Evolutionary conservation across 2,113 vertebrate genomes (phyloP), one percentile per base, ranked within the genome.

Genomic region (Corydoras maculifer): DNA sequence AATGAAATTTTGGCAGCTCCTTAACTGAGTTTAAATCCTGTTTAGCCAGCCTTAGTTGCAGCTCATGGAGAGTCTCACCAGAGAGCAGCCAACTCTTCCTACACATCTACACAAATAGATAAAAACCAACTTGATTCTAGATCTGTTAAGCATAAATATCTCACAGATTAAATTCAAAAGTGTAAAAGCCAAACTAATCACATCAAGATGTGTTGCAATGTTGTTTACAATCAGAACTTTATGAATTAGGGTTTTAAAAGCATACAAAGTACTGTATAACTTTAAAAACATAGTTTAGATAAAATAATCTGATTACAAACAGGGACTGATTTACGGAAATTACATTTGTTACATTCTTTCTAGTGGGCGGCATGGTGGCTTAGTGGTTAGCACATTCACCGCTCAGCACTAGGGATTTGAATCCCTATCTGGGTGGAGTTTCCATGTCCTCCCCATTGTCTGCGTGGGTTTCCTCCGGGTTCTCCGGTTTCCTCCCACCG

Each of bases 61-160:
- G 70, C 68, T 75, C 62, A 72, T 57, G 65, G 75, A 62, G n/a
- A 68, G 58, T 68, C 69, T 59, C 55, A 76, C 72, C 66, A 75
- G 59, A 75, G 60, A 71, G 32, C 64, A 62, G 73, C 78, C 78
- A 78, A 72, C 25, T 57, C 76, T 61, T 76, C 78, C 73, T 70
- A 77, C 77, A 79, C 68, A 61, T 62, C 68, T 68, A 80, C 78
- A 58, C 77, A 82, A 79, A 80, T 75, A 82, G 73, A 73, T 72
- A 78, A 72, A 70, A 72, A 70, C 70, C 60, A 65, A 71, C 50
- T 64, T 74, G 25, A 58, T 25, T 63, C 30, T 58, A 66, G 73
- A 74, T 73, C 57, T 72, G 71, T 53, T 68, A 65, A 60, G 57
- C 61, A 43, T 48, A 53, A 64, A 50, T 58, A 60, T 30, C 57